phyloP scores from a whole-genome alignment of 2,888 invertebrate genomes.

The Ormyrus thymus region DNA sequence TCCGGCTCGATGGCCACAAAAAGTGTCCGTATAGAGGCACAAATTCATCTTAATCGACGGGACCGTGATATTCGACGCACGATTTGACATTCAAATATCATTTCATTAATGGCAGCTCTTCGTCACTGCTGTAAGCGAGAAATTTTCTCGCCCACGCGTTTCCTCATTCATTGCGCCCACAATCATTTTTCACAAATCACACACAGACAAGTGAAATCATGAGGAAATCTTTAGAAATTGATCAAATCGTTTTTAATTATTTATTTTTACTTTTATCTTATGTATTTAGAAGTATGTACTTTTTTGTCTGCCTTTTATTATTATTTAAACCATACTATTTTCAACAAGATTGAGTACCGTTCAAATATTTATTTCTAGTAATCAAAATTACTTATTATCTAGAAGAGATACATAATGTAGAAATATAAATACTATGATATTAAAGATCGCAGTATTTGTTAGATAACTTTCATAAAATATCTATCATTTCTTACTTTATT shows the following conservation, averaged over 20 bases:
- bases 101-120: constrained; percentile 51
- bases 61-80: constrained; percentile 42
- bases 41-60: constrained; percentile 45
- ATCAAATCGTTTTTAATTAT: constrained; percentile 12
- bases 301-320: constrained; percentile 14
- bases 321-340: not conserved
- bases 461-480: constrained; percentile 19
- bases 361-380: constrained; percentile 24
- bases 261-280: constrained; percentile 9
- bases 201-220: constrained; percentile 56
- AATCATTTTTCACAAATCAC: constrained; percentile 33
- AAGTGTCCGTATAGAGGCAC: constrained; percentile 38
- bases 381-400: constrained; percentile 47
- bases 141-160: constrained; percentile 30
- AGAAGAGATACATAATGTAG: constrained; percentile 21
- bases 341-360: not conserved
- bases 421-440: constrained; percentile 13
- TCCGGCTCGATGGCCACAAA: constrained; percentile 33
- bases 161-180: constrained; percentile 49
- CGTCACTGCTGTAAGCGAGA: constrained; percentile 24
- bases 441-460: not conserved
- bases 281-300: not conserved
- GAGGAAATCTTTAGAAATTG: constrained; percentile 31
- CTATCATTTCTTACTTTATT: constrained; percentile 38
- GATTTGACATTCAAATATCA: constrained; percentile 48